Conservation (phyloP, 2,113 vertebrate species). For the Thinocorus orbignyianus region DNA sequence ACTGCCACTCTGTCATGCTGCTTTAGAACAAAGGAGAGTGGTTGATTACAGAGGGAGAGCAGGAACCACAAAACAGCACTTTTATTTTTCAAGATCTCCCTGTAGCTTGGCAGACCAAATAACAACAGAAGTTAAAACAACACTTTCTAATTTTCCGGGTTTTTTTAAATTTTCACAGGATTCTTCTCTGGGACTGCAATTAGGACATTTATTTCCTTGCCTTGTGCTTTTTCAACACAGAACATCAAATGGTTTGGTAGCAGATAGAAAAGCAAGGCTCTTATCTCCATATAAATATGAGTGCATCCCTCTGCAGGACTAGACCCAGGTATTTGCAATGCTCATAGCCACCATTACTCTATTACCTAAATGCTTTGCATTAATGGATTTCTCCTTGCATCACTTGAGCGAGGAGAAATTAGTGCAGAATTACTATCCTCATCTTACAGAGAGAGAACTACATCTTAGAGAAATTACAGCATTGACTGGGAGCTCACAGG, state of each 20-base stretch:
- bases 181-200: neutral
- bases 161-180: neutral
- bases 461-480: neutral
- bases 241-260: neutral
- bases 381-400: conserved; percentile 31
- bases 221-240: neutral
- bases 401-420: conserved; percentile 6
- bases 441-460: neutral
- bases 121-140: conserved; percentile 20
- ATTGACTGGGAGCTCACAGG: neutral
- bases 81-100: conserved; percentile 17
- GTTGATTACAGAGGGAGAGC: neutral
- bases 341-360: neutral
- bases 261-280: neutral
- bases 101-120: neutral
- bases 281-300: neutral
- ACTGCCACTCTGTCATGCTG: neutral
- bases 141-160: neutral
- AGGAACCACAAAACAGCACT: conserved; percentile 12
- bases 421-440: neutral
- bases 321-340: neutral
- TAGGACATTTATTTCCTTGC: conserved; percentile 27
- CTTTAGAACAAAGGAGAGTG: neutral
- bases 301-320: neutral
- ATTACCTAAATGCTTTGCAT: neutral